Percentiles rank a stretch among this genome's conserved stretches.
phyloP scores from a whole-genome alignment of 2,888 invertebrate species.

The Lydus trimaculatus region DNA sequence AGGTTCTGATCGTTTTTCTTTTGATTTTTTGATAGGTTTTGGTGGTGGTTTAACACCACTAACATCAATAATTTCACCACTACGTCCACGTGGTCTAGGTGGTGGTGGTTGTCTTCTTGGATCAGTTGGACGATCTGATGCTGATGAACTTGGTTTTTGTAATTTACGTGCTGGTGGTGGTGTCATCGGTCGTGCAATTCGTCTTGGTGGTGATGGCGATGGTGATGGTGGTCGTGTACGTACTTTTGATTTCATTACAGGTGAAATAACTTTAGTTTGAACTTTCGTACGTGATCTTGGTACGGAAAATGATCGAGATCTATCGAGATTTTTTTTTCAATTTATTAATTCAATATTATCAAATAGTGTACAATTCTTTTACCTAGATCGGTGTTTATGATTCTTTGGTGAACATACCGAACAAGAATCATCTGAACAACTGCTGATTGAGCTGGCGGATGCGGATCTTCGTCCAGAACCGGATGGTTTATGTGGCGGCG shows the following conservation, averaged over 20 bases:
- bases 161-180: constrained; percentile 58
- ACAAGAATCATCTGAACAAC: constrained; percentile 85
- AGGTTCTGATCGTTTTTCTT: constrained; percentile 60
- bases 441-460: constrained; percentile 78
- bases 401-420: constrained; percentile 80
- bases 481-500: constrained; percentile 44
- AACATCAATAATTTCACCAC: constrained; percentile 57
- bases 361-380: constrained; percentile 18
- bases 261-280: constrained; percentile 48
- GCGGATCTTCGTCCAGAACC: constrained; percentile 64
- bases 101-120: constrained; percentile 66
- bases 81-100: constrained; percentile 66
- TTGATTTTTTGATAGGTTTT: constrained; percentile 55
- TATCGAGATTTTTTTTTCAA: constrained; percentile 33
- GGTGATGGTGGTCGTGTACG: constrained; percentile 62
- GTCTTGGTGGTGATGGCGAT: constrained; percentile 62
- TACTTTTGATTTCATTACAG: constrained; percentile 63
- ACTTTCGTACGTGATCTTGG: constrained; percentile 62
- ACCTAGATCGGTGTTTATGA: constrained; percentile 55
- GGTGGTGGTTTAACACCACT: constrained; percentile 66
- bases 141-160: constrained; percentile 37
- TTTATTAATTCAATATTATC: not conserved
- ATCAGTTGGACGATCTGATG: constrained; percentile 57
- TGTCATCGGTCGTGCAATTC: constrained; percentile 63
- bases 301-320: constrained; percentile 67